Conservation (phyloP, 2,888 invertebrate genomes). For the Unio delphinus region DNA sequence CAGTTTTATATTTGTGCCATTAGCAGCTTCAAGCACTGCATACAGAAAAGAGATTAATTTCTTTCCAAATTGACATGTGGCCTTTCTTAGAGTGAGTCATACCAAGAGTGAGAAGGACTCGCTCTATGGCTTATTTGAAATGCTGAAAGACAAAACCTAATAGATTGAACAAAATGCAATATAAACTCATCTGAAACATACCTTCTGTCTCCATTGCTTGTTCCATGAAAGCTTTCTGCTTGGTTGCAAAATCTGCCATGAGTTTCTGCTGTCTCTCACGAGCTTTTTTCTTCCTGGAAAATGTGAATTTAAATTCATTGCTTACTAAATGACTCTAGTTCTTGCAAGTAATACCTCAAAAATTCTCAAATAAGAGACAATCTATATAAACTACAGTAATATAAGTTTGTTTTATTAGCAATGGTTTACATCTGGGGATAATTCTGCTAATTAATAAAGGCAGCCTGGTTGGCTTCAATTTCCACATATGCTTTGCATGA, state of each 20-base stretch:
- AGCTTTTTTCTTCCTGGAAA: conserved; percentile 71
- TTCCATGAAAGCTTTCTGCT: conserved; percentile 93
- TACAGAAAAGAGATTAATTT: background rate
- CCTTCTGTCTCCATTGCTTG: conserved; percentile 70
- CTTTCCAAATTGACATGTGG: background rate
- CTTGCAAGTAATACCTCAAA: background rate
- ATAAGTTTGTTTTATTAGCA: background rate
- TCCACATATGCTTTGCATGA: too few relatives aligned
- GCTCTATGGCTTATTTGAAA: too few relatives aligned
- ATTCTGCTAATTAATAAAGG: too few relatives aligned
- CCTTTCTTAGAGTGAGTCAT: background rate
- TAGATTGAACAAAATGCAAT: background rate
- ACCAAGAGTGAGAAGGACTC: background rate
- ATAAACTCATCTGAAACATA: conserved; percentile 7
- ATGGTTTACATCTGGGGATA: background rate
- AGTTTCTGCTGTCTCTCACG: conserved; percentile 91
- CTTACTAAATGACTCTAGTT: background rate
- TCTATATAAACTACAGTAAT: background rate
- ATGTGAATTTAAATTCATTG: background rate
- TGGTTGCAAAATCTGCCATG: conserved; percentile 93
- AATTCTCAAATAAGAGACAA: too few relatives aligned
- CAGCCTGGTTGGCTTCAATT: too few relatives aligned
- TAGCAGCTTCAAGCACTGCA: background rate
- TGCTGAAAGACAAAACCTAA: background rate
- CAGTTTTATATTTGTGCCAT: too few relatives aligned